Base-by-base conservation (phyloP, 2,888 invertebrate species). In the Clostera curtula region DNA sequence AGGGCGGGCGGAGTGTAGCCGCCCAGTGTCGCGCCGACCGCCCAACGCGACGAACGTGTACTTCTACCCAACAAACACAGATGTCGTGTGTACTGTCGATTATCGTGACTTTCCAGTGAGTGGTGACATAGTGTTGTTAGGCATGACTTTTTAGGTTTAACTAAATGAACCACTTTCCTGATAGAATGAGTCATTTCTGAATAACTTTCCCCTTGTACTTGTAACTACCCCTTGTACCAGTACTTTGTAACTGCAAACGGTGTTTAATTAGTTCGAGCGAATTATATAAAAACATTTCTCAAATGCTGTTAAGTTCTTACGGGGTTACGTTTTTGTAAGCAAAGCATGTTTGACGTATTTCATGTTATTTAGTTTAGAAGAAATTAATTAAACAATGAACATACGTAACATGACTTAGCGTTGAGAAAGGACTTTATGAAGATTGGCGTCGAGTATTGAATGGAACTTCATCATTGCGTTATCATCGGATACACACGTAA, bases 11-110 rank as follows among this genome's bases (percentile, higher is more conserved):
- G 40, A 43, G 50, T 42, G 43, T 34, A 39, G 66, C 74, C 77
- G 74, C 75, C 77, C 73, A 82, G 82, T 82, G 65, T 59, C 67
- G 69, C 62, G 66, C 57, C 43, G 56, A 57, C 72, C 72, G 74
- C 72, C 73, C 70, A 45, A 41, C 50, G 48, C 42, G 55, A 57
- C 62, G 62, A 58, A 55, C 71, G 74, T 57, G 60, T 54, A 44
- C 45, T 36, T 46, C 37, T 31, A 47, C 34, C 43, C 40, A 35
- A 32, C 28, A 28, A 34, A 47, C 25, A 35, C 33, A 32, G 31
- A 33, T 33, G 23, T 53, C 68, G 68, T 49, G 56, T 62, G 62
- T 54, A 55, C 47, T 51, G 41, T 49, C 63, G 63, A 54, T 39
- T 47, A 38, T 47, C 48, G 51, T 43, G 40, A 45, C 42, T 52